Percentiles rank a stretch among this genome's conserved stretches.
These are phyloP conservation scores for Watsonalla cultraria DNA, from an alignment of 2,888 invertebrate species.

Conservation along the genomic window DNA sequence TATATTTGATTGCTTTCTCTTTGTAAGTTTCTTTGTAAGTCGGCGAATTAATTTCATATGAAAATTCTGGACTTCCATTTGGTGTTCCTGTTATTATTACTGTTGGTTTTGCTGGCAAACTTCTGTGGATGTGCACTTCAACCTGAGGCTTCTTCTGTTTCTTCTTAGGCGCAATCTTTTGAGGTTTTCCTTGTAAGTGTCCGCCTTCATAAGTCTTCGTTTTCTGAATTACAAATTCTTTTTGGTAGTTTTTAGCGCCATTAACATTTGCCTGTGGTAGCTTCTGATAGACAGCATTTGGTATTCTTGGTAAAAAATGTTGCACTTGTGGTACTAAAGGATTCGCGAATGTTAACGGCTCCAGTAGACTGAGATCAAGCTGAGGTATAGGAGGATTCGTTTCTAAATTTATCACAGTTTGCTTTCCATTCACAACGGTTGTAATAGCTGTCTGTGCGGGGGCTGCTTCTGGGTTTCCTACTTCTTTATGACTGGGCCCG, in stretches of 20 bases:
- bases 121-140: conserved; percentile 36
- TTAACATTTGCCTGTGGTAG: conserved; percentile 38
- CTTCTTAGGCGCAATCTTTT: conserved; percentile 35
- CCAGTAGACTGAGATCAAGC: conserved; percentile 59
- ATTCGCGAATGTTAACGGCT: conserved; percentile 66
- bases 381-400: conserved; percentile 58
- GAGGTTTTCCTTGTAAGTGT: conserved; percentile 35
- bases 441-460: conserved; percentile 42
- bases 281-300: conserved; percentile 51
- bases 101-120: conserved; percentile 34
- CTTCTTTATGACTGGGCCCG: conserved; percentile 23
- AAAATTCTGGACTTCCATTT: conserved; percentile 50
- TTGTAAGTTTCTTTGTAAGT: conserved; percentile 61
- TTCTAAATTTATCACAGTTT: conserved; percentile 50
- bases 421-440: conserved; percentile 54
- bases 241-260: conserved; percentile 45
- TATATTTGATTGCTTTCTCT: conserved; percentile 59
- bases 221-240: conserved; percentile 45
- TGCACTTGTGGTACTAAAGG: conserved; percentile 71
- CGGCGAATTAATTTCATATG: conserved; percentile 61
- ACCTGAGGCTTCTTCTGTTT: conserved; percentile 39
- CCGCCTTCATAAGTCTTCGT: conserved; percentile 50
- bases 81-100: conserved; percentile 37
- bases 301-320: conserved; percentile 65
- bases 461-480: conserved; percentile 37